Base-by-base conservation (phyloP, 2,888 invertebrate genomes). In the Morpho deidamia region DNA sequence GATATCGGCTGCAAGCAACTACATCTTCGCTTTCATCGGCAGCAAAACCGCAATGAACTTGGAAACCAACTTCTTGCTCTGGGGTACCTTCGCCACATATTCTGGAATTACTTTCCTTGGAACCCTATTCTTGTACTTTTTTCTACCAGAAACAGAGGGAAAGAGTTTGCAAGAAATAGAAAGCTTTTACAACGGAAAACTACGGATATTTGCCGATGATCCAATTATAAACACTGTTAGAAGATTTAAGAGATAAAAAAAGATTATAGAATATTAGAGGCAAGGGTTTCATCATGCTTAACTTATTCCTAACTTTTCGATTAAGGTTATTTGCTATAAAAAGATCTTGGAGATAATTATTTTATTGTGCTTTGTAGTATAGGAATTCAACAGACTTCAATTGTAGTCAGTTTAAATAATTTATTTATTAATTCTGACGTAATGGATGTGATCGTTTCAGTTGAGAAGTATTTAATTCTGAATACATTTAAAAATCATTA, bases 111-210 rank as follows among this genome's bases (percentile, higher is more conserved):
- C 83, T 10, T 78, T 84, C 44, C 44, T 82, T 0, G 92, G 91
- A 33, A 78, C 90, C 2, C 63, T 91, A 8, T 90, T 85, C 57
- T 72, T 91, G 4, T 91, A 90, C 68, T 87, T 90, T 66, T 83
- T 81, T 55, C 67, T 92, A 57, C 91, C 91, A 35, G 91, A 92
- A 70, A 92, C 92, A 0, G 91, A 92, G 77, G 90, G 90, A 0
- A 87, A 82, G 51, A 73, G 81, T 0, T 74, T 91, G 9, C 83
- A 87, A 69, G 89, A 91, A 62, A 91, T 91, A 10, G 91, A 91
- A 66, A 70, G 74, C 0, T 83, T 78, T 56, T 91, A 87, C 59
- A 73, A 70, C 32, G 85, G 84, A 7, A 68, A 81, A 58, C 60
- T 76, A 2, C 77, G 70, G 62, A 81, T 71, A 39, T 89, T 89